Evolutionary conservation across 2,888 invertebrate genomes (phyloP).

Genomic region (Dusona sp.): DNA sequence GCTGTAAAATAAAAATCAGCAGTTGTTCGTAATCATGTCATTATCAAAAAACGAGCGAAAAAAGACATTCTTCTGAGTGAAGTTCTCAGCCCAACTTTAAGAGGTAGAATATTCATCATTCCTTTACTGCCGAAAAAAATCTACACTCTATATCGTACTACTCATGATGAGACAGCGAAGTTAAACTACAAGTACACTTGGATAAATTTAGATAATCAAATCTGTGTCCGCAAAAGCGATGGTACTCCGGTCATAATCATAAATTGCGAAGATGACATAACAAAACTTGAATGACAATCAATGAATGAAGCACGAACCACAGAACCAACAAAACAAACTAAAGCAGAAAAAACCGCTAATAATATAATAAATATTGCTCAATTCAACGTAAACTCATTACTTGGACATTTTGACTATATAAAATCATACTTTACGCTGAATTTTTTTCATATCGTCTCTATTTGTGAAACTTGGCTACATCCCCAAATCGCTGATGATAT

Average conservation of each 20-base stretch:
- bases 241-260: background rate
- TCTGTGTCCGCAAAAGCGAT: background rate
- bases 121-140: background rate
- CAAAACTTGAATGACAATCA: background rate
- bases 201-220: background rate
- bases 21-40: background rate
- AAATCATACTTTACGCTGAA: background rate
- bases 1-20: background rate
- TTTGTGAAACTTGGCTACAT: conserved; percentile 47
- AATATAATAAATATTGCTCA: background rate
- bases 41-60: background rate
- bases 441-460: conserved; percentile 36
- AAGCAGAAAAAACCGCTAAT: too few relatives aligned
- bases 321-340: background rate
- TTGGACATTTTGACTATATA: conserved; percentile 19
- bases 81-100: background rate
- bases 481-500: conserved; percentile 9
- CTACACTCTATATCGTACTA: background rate
- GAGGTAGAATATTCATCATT: background rate
- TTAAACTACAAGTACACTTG: background rate
- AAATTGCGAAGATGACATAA: background rate
- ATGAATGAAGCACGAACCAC: too few relatives aligned
- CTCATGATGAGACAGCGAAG: background rate
- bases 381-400: conserved; percentile 36
- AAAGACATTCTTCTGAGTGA: background rate